Percentiles rank a stretch among this genome's conserved stretches.
Evolutionary conservation across 1,140 invertebrate genomes (phyloP).

Genomic region (Neotoxoptera formosana): DNA sequence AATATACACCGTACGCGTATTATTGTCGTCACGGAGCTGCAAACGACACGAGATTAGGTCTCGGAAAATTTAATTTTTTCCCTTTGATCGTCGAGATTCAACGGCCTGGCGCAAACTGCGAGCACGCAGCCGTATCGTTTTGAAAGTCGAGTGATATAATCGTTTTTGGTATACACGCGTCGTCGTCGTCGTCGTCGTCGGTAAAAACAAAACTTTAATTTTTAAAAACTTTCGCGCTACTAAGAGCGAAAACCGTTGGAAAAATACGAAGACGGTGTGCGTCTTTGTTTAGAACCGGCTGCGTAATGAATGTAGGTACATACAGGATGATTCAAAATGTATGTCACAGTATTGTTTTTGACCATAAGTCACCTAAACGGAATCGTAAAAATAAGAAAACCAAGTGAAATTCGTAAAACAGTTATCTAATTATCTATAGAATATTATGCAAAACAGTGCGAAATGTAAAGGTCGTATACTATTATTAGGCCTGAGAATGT

Average conservation of each 20-base stretch:
- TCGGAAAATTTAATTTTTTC: not conserved
- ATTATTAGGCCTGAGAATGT: too few species aligned
- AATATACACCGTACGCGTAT: not conserved
- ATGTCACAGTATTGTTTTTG: too few species aligned
- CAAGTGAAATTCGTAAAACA: too few species aligned
- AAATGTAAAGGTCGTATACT: too few species aligned
- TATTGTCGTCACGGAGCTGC: not conserved
- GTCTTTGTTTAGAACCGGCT: not conserved
- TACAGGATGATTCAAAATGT: too few species aligned
- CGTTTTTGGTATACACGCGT: not conserved
- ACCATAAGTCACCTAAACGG: too few species aligned
- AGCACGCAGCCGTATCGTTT: not conserved
- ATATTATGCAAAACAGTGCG: too few species aligned
- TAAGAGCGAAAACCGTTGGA: not conserved
- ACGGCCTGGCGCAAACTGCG: not conserved
- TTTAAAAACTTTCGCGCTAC: not conserved
- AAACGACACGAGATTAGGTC: not conserved
- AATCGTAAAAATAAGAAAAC: too few species aligned
- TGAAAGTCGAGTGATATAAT: not conserved
- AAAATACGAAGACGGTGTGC: not conserved
- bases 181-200: too few species aligned
- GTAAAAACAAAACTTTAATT: not conserved
- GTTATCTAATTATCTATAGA: too few species aligned
- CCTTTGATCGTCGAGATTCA: not conserved
- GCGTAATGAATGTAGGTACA: too few species aligned